Evolutionary conservation across 2,888 invertebrate genomes (phyloP).

Genomic region (Amphimallon solstitiale): DNA sequence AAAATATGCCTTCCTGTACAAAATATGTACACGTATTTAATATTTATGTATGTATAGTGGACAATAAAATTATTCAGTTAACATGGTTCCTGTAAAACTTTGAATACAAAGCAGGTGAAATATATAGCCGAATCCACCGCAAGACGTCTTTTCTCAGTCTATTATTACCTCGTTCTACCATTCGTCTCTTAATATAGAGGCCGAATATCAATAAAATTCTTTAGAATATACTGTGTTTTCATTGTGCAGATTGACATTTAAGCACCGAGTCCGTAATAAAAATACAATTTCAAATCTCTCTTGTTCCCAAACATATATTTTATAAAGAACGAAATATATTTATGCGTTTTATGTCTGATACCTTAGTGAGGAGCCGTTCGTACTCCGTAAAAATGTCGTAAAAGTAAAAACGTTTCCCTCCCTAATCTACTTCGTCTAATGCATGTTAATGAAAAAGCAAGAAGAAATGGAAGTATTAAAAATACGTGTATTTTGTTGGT

Average conservation of each 20-base stretch:
- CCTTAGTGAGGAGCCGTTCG: not conserved
- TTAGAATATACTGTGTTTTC: constrained; percentile 5
- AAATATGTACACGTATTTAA: too few species aligned
- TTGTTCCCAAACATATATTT: constrained; percentile 14
- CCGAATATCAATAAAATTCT: constrained; percentile 1
- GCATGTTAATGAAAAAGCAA: constrained; percentile 28
- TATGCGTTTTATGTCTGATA: not conserved
- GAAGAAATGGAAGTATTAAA: constrained; percentile 19
- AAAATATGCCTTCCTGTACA: too few species aligned
- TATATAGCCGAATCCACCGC: too few species aligned
- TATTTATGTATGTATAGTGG: too few species aligned
- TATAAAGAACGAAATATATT: not conserved
- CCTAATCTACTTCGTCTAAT: constrained; percentile 27
- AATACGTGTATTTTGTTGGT: not conserved
- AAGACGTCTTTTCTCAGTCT: too few species aligned
- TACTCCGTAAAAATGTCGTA: constrained; percentile 22
- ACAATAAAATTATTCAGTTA: too few species aligned
- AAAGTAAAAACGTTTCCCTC: constrained; percentile 16
- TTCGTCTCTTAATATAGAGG: constrained; percentile 1
- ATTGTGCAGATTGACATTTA: constrained; percentile 13
- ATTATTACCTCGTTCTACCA: not conserved
- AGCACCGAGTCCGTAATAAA: constrained; percentile 13
- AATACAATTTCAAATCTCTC: not conserved
- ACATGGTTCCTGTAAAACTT: too few species aligned
- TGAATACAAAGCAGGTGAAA: too few species aligned